These are phyloP conservation scores for Actenoides hombroni DNA, from an alignment of 2,113 vertebrate species.

Conservation along the genomic window DNA sequence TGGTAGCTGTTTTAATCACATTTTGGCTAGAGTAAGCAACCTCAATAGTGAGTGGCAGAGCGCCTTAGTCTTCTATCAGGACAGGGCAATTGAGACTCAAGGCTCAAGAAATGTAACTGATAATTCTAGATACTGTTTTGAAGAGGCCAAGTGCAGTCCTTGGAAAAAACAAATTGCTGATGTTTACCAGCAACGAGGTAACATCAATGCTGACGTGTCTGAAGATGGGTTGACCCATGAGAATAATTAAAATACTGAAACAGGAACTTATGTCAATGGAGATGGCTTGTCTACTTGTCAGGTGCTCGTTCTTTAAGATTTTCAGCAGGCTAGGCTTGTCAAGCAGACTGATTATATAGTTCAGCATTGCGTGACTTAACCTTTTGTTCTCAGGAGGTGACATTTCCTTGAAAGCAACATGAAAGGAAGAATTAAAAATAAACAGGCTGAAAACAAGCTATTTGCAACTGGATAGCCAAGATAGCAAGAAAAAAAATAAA, in stretches of 20 bases:
- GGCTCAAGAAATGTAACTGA: not conserved
- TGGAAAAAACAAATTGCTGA: not conserved
- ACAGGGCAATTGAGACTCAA: not conserved
- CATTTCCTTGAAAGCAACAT: slow-evolving; percentile 40
- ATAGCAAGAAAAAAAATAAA: not conserved
- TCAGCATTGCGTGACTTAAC: not conserved
- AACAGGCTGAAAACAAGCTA: not conserved
- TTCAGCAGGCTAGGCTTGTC: not conserved
- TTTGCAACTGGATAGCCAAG: not conserved
- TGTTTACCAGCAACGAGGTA: not conserved
- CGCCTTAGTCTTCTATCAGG: not conserved
- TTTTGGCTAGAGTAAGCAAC: not conserved
- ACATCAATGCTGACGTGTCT: not conserved
- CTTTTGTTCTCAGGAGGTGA: slow-evolving; percentile 32
- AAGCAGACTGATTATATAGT: not conserved
- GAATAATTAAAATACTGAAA: slow-evolving; percentile 9
- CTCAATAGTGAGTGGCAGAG: not conserved
- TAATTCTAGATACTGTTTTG: not conserved
- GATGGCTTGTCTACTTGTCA: not conserved
- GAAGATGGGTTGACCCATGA: not conserved
- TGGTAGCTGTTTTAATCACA: not conserved
- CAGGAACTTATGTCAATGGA: not conserved
- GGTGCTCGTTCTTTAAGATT: not conserved
- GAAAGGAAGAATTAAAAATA: slow-evolving; percentile 26
- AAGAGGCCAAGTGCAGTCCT: not conserved